Conservation (phyloP, 1,140 invertebrate species). For the Dinoponera quadriceps region DNA sequence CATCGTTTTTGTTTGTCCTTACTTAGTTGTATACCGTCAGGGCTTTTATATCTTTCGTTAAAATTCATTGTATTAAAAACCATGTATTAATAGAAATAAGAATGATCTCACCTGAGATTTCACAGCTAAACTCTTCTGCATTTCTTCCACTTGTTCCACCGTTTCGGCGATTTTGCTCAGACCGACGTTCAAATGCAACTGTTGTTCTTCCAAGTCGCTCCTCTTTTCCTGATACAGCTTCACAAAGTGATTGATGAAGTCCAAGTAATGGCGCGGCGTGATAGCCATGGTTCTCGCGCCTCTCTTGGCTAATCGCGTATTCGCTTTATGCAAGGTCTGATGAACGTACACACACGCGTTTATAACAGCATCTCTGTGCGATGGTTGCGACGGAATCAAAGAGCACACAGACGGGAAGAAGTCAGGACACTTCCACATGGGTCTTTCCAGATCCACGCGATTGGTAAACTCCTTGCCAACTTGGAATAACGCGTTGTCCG, state of each 20-base stretch:
- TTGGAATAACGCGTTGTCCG: slow-evolving; percentile 98
- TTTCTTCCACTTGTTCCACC: slow-evolving; percentile 99
- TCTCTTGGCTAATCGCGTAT: slow-evolving; percentile 94
- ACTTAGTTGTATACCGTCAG: too few species aligned
- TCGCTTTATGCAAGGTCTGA: slow-evolving; percentile 98
- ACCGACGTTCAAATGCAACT: slow-evolving; percentile 99
- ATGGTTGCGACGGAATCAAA: slow-evolving; percentile 90
- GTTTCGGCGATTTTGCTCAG: slow-evolving; percentile 99
- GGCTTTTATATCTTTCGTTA: too few species aligned
- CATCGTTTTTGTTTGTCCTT: too few species aligned
- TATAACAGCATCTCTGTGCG: slow-evolving; percentile 97
- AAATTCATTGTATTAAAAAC: too few species aligned
- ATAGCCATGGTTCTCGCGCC: slow-evolving; percentile 98
- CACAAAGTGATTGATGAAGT: slow-evolving; percentile 99
- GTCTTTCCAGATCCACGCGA: slow-evolving; percentile 93
- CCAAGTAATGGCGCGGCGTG: slow-evolving; percentile 99
- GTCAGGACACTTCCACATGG: slow-evolving; percentile 93
- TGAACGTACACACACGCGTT: slow-evolving; percentile 99
- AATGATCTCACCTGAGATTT: slow-evolving; percentile 91
- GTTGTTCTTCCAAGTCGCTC: slow-evolving; percentile 99
- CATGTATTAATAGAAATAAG: background rate
- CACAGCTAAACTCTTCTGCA: slow-evolving; percentile 99
- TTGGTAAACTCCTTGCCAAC: slow-evolving; percentile 95
- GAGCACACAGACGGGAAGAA: slow-evolving; percentile 95
- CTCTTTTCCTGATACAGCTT: slow-evolving; percentile 99